These are phyloP conservation scores for Erynnis tages DNA, from an alignment of 2,888 invertebrate species.

Conservation along the genomic window DNA sequence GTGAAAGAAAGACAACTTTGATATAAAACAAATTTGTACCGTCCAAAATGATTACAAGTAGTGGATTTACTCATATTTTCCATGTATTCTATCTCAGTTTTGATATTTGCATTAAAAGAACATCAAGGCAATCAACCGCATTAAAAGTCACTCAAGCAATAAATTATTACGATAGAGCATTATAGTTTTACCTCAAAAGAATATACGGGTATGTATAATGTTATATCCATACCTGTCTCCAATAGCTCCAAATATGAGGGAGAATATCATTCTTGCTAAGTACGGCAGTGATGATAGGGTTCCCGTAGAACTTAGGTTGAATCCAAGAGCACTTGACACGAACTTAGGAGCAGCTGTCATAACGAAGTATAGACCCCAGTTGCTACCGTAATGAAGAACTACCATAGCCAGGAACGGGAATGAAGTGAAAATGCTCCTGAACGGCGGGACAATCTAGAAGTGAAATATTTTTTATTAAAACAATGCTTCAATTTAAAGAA, in stretches of 20 bases:
- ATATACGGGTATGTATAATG: no score
- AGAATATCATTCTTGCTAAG: constrained; percentile 85
- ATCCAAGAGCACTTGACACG: constrained; percentile 87
- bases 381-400: constrained; percentile 87
- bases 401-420: constrained; percentile 86
- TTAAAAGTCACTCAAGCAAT: no score
- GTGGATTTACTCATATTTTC: background rate
- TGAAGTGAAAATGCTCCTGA: constrained; percentile 83
- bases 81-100: background rate
- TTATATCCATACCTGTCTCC: constrained; percentile 83
- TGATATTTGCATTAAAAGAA: no score
- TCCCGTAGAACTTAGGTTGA: constrained; percentile 87
- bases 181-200: no score
- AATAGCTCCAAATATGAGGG: constrained; percentile 86
- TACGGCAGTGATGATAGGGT: constrained; percentile 86
- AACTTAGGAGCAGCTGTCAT: constrained; percentile 89
- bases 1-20: no score
- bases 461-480: background rate
- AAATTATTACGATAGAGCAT: no score
- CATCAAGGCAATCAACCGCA: no score
- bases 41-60: background rate
- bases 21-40: background rate
- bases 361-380: constrained; percentile 88
- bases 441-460: constrained; percentile 84
- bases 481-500: no score